Evolutionary conservation across 2,797 vertebrate genomes (phyloP), one percentile per base, ranked within the genome.

Genomic region (Coranthus polyacanthus): DNA sequence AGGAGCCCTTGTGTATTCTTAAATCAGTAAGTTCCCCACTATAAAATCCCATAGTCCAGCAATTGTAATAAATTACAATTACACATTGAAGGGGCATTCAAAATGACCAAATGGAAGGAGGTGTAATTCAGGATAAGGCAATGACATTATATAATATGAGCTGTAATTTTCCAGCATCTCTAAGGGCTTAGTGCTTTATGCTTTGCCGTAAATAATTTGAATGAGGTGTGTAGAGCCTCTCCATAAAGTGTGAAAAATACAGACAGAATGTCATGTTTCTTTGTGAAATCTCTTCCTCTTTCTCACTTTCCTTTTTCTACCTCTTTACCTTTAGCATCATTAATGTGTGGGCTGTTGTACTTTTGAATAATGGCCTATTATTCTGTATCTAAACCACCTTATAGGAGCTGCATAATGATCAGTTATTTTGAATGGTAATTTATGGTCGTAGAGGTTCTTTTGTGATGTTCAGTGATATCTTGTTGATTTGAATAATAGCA

Each of bases 401-500:
- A 26, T n/a, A 54, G 50, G 43, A 62, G 26, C 49, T 64, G 49
- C 22, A 55, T 26, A 36, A 54, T 18, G 18, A 43, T 44, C 22
- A 3, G 8, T n/a, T 24, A 17, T 21, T 75, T 51, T 44, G 36
- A 17, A 26, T 58, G 52, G 47, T 50, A 17, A 65, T 69, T 60
- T 45, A 56, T 57, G 63, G 37, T 52, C 22, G 38, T 42, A 5
- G 20, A 46, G 54, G 45, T 17, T 68, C 34, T 15, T 22, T 26
- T 12, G 21, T 38, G 79, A 71, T 46, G 58, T 36, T 55, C 39
- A 18, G 6, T 20, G 64, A 21, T 24, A 55, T 22, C 9, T 1
- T 24, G 68, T 54, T 46, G 65, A 69, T 63, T 64, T 64, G 52
- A 68, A 56, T 74, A 53, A 77, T 61, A 17, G 46, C 66, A 38